Conservation (phyloP, 2,113 vertebrate genomes). For the Cottus gobio region DNA sequence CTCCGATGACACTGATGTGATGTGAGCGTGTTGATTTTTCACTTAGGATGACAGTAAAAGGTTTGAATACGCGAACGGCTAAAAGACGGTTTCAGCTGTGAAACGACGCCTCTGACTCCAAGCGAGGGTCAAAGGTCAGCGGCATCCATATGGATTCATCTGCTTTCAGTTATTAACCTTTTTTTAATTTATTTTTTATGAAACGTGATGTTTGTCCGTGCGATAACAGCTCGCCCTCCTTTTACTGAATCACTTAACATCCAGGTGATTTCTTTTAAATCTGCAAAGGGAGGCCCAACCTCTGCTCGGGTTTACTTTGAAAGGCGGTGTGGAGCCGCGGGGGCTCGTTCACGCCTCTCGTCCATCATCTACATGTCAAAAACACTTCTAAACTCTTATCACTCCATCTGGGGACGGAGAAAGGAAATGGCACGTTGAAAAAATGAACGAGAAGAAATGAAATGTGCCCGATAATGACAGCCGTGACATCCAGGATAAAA, state of each 20-base stretch:
- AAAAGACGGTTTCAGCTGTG: neutral
- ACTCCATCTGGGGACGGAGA: constrained; percentile 50
- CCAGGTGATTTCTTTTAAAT: constrained; percentile 37
- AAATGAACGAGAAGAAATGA: constrained; percentile 42
- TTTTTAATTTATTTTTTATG: constrained; percentile 1
- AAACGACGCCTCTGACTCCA: neutral
- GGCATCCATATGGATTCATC: constrained; percentile 22
- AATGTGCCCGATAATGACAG: constrained; percentile 49
- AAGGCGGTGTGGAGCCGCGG: constrained; percentile 32
- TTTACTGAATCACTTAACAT: neutral
- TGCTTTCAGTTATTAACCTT: neutral
- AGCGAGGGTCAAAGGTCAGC: constrained; percentile 17
- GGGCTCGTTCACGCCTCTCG: constrained; percentile 42
- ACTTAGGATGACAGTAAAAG: constrained; percentile 32
- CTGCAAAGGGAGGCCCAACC: constrained; percentile 20
- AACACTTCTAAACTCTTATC: constrained; percentile 64
- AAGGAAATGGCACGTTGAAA: constrained; percentile 30
- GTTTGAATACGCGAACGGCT: constrained; percentile 16
- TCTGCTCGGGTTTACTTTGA: constrained; percentile 29
- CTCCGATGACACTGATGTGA: constrained; percentile 35
- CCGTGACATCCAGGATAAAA: constrained; percentile 20
- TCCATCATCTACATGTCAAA: constrained; percentile 56
- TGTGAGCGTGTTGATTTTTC: constrained; percentile 48
- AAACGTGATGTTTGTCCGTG: constrained; percentile 9
- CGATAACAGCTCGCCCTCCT: neutral